Conservation (phyloP, 2,113 vertebrate species). For the Cyprinodon brontotheroides region DNA sequence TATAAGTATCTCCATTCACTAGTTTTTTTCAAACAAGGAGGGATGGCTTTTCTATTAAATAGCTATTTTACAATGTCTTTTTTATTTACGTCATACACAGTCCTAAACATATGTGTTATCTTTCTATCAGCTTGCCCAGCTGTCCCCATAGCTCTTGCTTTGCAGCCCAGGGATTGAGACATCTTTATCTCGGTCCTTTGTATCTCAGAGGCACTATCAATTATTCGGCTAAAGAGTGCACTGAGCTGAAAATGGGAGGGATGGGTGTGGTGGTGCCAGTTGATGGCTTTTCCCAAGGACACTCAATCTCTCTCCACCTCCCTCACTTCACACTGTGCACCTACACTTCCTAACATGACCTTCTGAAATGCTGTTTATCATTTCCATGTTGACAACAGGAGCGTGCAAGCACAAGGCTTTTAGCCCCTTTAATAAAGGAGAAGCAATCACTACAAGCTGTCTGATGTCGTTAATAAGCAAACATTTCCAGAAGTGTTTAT, state of each 20-base stretch:
- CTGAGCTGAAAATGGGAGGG: constrained; percentile 60
- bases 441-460: constrained; percentile 13
- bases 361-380: constrained; percentile 62
- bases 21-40: not conserved
- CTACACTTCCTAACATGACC: constrained; percentile 58
- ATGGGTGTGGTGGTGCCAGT: constrained; percentile 1
- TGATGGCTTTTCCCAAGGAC: constrained; percentile 63
- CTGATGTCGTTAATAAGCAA: constrained; percentile 12
- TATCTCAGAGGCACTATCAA: constrained; percentile 64
- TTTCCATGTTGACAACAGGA: constrained; percentile 33
- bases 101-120: constrained; percentile 60
- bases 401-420: constrained; percentile 21
- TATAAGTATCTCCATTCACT: not conserved
- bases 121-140: constrained; percentile 35
- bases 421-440: constrained; percentile 20
- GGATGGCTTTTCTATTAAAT: constrained; percentile 10
- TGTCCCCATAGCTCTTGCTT: constrained; percentile 55
- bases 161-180: constrained; percentile 53
- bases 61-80: constrained; percentile 26
- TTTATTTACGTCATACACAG: constrained; percentile 28
- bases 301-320: constrained; percentile 58
- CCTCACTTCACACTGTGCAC: constrained; percentile 31
- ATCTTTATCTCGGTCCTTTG: constrained; percentile 58
- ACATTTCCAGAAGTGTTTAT: constrained; percentile 18
- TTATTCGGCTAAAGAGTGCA: constrained; percentile 72